Percentiles rank a stretch among this genome's conserved stretches.
Conservation (phyloP, 2,888 invertebrate species). For the Phrixothrix hirtus region DNA sequence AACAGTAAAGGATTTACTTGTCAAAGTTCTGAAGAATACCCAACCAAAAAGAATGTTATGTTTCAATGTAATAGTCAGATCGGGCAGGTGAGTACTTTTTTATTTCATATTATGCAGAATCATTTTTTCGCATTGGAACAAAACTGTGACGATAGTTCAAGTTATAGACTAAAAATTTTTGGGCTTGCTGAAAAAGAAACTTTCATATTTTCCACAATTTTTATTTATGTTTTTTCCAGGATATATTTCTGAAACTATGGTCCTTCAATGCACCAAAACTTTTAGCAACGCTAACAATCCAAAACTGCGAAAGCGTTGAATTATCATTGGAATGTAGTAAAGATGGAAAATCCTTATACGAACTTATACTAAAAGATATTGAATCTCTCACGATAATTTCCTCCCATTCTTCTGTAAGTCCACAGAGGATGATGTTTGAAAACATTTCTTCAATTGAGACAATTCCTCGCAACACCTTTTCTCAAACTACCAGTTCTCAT, state of each 20-base stretch:
- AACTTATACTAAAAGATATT: slow-evolving; percentile 50
- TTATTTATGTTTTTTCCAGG: too few relatives aligned
- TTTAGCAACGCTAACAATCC: slow-evolving; percentile 56
- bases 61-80: slow-evolving; percentile 17
- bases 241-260: slow-evolving; percentile 58
- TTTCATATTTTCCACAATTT: too few relatives aligned
- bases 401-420: slow-evolving; percentile 40
- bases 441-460: slow-evolving; percentile 57
- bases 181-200: too few relatives aligned
- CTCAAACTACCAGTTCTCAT: slow-evolving; percentile 38
- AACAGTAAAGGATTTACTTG: slow-evolving; percentile 23
- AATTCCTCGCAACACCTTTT: slow-evolving; percentile 59
- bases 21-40: slow-evolving; percentile 10
- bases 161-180: too few relatives aligned
- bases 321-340: slow-evolving; percentile 58
- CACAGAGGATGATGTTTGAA: slow-evolving; percentile 55
- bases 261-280: slow-evolving; percentile 57
- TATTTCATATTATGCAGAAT: neutral
- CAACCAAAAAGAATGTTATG: slow-evolving; percentile 18
- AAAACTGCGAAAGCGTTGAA: slow-evolving; percentile 58
- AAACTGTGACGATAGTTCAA: too few relatives aligned
- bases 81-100: slow-evolving; percentile 19
- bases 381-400: slow-evolving; percentile 57
- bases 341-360: slow-evolving; percentile 48
- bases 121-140: too few relatives aligned